Conservation (phyloP, 2,113 vertebrate species). For the Vulpes ferrilata region DNA sequence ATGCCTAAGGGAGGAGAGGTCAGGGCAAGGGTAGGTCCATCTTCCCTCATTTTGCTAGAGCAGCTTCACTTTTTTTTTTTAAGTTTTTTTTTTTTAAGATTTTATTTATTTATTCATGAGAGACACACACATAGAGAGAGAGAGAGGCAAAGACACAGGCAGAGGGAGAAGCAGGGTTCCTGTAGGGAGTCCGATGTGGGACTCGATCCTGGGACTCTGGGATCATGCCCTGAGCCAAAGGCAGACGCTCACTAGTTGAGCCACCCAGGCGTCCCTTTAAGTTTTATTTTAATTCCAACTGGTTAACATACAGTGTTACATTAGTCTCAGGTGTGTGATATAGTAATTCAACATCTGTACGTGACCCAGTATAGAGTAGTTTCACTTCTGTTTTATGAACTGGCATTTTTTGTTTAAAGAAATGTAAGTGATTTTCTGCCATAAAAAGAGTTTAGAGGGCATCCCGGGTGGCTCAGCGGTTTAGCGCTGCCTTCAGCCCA, state of each 20-base stretch:
- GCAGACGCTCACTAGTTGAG: too few relatives aligned
- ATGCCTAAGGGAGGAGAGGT: background rate
- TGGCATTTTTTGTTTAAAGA: background rate
- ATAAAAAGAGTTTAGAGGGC: background rate
- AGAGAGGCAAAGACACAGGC: too few relatives aligned
- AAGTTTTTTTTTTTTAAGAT: background rate
- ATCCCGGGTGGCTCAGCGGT: too few relatives aligned
- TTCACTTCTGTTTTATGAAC: background rate
- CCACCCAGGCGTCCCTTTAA: too few relatives aligned
- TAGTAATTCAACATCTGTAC: background rate
- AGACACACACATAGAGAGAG: too few relatives aligned
- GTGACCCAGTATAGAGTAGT: background rate
- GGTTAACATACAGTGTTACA: background rate
- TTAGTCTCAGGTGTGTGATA: background rate
- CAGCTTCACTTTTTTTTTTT: background rate
- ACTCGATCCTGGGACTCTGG: too few relatives aligned
- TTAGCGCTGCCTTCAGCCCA: too few relatives aligned
- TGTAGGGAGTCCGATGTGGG: too few relatives aligned
- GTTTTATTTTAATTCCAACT: background rate
- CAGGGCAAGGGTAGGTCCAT: rapidly evolving
- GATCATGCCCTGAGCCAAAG: too few relatives aligned
- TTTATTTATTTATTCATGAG: too few relatives aligned
- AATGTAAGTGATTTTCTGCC: background rate
- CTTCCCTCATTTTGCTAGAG: background rate
- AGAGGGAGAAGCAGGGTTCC: too few relatives aligned